Percentiles rank a stretch among this genome's conserved stretches.
phyloP scores from a whole-genome alignment of 2,888 invertebrate genomes.

The Athrips mouffetella region DNA sequence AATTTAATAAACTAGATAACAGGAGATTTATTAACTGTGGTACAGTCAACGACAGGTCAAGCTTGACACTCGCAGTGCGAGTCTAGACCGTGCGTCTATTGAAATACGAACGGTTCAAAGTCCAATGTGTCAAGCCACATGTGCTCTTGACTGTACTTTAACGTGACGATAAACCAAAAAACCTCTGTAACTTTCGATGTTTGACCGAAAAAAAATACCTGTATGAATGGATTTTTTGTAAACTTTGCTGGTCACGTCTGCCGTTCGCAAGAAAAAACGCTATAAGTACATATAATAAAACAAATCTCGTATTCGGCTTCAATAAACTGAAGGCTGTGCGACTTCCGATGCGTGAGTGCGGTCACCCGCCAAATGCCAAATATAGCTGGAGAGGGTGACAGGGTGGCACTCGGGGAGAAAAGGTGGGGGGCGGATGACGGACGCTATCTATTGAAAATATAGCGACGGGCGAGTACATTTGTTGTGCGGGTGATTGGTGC shows the following conservation, averaged over 20 bases:
- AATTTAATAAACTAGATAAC: conserved; percentile 7
- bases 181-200: too few relatives aligned
- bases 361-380: conserved; percentile 28
- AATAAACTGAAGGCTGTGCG: conserved; percentile 22
- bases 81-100: too few relatives aligned
- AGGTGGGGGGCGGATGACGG: conserved; percentile 5
- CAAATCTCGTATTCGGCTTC: conserved; percentile 20
- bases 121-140: too few relatives aligned
- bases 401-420: conserved; percentile 1
- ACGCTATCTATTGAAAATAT: conserved; percentile 21
- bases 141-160: too few relatives aligned
- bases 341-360: conserved; percentile 29
- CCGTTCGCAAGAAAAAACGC: conserved; percentile 16
- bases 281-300: conserved; percentile 10
- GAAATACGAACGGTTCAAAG: too few relatives aligned
- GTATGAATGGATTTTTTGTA: too few relatives aligned
- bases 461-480: conserved; percentile 17
- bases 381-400: conserved; percentile 25
- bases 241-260: too few relatives aligned
- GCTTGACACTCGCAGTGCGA: not conserved
- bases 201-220: too few relatives aligned
- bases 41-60: not conserved
- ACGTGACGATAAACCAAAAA: too few relatives aligned
- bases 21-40: not conserved
- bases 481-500: conserved; percentile 14